These are phyloP conservation scores for Mola mola DNA, from an alignment of 2,113 vertebrate species.

Conservation along the genomic window DNA sequence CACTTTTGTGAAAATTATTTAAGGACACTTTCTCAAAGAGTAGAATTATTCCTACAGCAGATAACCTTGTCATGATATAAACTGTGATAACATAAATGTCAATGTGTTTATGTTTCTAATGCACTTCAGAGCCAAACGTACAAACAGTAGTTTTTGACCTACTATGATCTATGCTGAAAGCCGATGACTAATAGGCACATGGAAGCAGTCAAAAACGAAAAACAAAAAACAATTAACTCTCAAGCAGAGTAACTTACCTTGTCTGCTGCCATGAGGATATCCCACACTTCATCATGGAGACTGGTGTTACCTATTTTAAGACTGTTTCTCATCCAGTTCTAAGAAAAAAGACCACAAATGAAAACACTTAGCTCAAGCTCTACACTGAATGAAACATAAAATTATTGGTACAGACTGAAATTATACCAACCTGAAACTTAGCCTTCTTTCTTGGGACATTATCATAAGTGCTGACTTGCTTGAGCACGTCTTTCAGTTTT, in stretches of 20 bases:
- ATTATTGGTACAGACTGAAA: neutral
- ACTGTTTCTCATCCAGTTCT: conserved; percentile 99
- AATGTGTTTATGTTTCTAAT: neutral
- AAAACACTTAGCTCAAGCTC: neutral
- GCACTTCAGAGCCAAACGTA: neutral
- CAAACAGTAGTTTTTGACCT: neutral
- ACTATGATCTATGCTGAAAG: too few species aligned
- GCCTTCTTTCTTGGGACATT: conserved; percentile 95
- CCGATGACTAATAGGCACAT: neutral
- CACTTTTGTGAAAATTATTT: too few species aligned
- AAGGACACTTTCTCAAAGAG: too few species aligned
- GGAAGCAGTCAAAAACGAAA: neutral
- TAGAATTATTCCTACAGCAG: neutral
- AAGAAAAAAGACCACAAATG: neutral
- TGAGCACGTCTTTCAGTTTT: conserved; percentile 85
- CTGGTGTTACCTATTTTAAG: conserved; percentile 82
- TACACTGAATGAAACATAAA: neutral
- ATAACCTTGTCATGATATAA: neutral
- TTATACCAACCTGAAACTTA: conserved; percentile 90
- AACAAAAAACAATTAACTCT: neutral
- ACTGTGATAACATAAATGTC: neutral
- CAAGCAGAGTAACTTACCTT: conserved; percentile 78
- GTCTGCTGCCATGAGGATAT: conserved; percentile 85
- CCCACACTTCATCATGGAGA: conserved; percentile 91
- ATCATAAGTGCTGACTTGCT: conserved; percentile 87